These are phyloP conservation scores for Aphidius ervi DNA, from an alignment of 1,140 invertebrate species.

Conservation along the genomic window DNA sequence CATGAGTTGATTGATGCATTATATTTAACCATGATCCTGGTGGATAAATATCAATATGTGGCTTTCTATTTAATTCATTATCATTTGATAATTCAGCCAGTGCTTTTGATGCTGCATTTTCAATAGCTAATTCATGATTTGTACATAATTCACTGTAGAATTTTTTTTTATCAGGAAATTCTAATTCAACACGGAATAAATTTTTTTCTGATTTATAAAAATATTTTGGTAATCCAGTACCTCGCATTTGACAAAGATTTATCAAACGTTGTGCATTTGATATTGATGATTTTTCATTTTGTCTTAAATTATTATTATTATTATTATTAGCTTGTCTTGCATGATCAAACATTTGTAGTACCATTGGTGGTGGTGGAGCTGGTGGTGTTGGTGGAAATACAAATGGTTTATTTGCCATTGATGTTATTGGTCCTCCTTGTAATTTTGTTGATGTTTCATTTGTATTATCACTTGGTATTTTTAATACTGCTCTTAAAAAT, in stretches of 20 bases:
- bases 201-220: conserved; percentile 40
- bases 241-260: conserved; percentile 43
- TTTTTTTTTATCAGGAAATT: conserved; percentile 40
- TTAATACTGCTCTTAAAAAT: conserved; percentile 47
- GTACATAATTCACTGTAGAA: conserved; percentile 40
- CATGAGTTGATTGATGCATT: not conserved
- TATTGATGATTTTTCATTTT: too few species aligned
- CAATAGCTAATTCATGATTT: conserved; percentile 44
- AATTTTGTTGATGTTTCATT: conserved; percentile 22
- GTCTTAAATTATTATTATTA: conserved; percentile 28
- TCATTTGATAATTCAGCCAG: conserved; percentile 34
- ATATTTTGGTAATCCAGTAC: conserved; percentile 48
- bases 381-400: conserved; percentile 27
- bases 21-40: conserved; percentile 34
- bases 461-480: conserved; percentile 41
- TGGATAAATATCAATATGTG: conserved; percentile 30
- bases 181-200: conserved; percentile 41
- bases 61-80: conserved; percentile 23
- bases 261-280: conserved; percentile 38
- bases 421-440: not conserved
- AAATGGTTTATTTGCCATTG: conserved; percentile 26
- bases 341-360: conserved; percentile 48
- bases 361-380: conserved; percentile 34
- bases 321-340: conserved; percentile 37
- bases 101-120: conserved; percentile 46